Base-by-base conservation (phyloP, 2,888 invertebrate species). In the Drosophila algonquin region DNA sequence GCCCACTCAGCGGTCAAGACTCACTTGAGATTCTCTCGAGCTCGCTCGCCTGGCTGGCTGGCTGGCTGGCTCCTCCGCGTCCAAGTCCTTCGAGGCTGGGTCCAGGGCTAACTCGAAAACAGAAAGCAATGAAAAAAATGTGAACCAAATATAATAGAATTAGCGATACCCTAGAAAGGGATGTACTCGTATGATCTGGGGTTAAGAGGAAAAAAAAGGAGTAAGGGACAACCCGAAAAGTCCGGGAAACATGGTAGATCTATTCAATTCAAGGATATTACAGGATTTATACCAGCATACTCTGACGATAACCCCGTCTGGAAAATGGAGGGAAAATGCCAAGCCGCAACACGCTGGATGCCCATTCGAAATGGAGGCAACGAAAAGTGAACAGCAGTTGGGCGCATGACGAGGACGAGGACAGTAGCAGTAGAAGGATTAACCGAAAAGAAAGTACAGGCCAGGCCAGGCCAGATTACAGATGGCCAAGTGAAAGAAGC, bases 301-400 rank as follows among this genome's bases (percentile, higher is more conserved):
- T 44, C 10, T 27, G 32, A 18, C 16, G 14, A 21, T 16, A 16
- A 8, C 8, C 16, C 10, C 2, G 30, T 30, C 14, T 18, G 2
- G n/a, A n/a, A n/a, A n/a, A n/a, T n/a, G n/a, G 18, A n/a, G 32
- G 32, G n/a, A 10, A 52, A 67, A 53, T 73, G 45, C 61, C 55
- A 46, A 63, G 80, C 68, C 35, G 53, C 73, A 76, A 56, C 72
- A 77, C 59, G 81, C 81, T 72, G 63, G 72, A 67, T 83, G 83
- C 75, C 67, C 80, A 77, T 79, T 77, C 77, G 56, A 79, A 83
- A 77, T 77, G 77, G 75, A 50, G 56, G 50, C 69, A 63, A 35
- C 50, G 46, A 76, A 75, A 76, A 71, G 75, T 74, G 67, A 59
- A 67, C 67, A 60, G 60, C 60, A 74, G 67, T 74, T 74, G 74